Conservation (phyloP, 2,113 vertebrate genomes). For the Puffinus mauretanicus region DNA sequence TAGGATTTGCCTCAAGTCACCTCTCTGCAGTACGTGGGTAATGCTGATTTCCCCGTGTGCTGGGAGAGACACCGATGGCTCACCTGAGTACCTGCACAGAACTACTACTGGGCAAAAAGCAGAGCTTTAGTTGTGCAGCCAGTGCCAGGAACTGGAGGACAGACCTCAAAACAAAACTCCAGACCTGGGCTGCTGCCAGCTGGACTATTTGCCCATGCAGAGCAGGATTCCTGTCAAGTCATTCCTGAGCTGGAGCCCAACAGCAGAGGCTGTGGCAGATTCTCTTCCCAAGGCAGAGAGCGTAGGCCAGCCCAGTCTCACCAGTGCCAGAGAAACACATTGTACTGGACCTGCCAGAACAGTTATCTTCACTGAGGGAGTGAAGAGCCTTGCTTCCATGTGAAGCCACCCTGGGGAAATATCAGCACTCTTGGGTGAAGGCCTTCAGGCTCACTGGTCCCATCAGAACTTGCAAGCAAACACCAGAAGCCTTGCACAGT, state of each 20-base stretch:
- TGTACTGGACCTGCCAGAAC: not conserved
- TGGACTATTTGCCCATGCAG: not conserved
- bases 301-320: not conserved
- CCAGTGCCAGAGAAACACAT: not conserved
- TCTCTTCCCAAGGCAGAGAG: not conserved
- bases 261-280: not conserved
- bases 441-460: not conserved
- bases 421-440: not conserved
- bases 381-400: not conserved
- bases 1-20: not conserved
- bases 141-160: not conserved
- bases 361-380: not conserved
- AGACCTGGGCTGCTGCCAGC: not conserved
- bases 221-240: not conserved
- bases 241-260: not conserved
- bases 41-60: rapidly evolving
- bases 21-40: not conserved
- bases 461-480: not conserved
- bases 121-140: not conserved
- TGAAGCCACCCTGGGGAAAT: not conserved
- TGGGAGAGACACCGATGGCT: not conserved
- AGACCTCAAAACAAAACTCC: not conserved
- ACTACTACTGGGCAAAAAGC: not conserved
- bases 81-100: not conserved
- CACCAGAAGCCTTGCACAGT: not conserved